Evolutionary conservation across 2,888 invertebrate species (phyloP).

Genomic region (Pristionchus japonicus): DNA sequence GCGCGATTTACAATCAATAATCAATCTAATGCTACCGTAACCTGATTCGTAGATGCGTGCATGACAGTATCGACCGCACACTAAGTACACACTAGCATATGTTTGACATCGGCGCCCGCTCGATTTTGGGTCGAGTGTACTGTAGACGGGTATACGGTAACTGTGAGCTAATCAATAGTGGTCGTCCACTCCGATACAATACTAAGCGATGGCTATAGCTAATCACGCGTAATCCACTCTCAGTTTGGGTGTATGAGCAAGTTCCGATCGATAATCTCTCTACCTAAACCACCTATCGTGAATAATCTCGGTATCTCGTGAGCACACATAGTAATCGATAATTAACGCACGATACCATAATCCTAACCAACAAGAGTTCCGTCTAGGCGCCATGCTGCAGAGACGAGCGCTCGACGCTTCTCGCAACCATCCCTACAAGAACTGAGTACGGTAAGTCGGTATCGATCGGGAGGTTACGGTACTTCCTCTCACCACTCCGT

Average conservation of each 20-base stretch:
- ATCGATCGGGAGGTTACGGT: not conserved
- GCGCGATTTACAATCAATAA: slow-evolving; percentile 11
- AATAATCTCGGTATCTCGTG: slow-evolving; percentile 6
- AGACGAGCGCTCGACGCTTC: slow-evolving; percentile 71
- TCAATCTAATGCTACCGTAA: slow-evolving; percentile 32
- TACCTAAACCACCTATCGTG: slow-evolving; percentile 14
- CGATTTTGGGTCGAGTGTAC: not conserved
- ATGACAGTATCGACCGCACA: slow-evolving; percentile 18
- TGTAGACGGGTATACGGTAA: slow-evolving; percentile 28
- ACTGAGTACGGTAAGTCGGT: slow-evolving; percentile 50
- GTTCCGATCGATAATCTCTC: not conserved
- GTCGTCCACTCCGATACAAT: not conserved
- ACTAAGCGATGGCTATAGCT: slow-evolving; percentile 11
- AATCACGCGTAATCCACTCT: slow-evolving; percentile 1
- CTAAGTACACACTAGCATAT: not conserved
- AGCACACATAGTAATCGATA: slow-evolving; percentile 12
- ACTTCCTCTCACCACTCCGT: not conserved
- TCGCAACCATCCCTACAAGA: slow-evolving; percentile 74
- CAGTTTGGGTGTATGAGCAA: slow-evolving; percentile 13
- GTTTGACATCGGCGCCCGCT: not conserved
- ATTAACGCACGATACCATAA: not conserved
- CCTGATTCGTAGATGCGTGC: slow-evolving; percentile 22
- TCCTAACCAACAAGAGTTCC: not conserved
- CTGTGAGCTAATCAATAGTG: slow-evolving; percentile 31
- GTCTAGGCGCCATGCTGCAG: slow-evolving; percentile 72